phyloP scores from a whole-genome alignment of 2,113 vertebrate species.

The Leptocoma aspasia region DNA sequence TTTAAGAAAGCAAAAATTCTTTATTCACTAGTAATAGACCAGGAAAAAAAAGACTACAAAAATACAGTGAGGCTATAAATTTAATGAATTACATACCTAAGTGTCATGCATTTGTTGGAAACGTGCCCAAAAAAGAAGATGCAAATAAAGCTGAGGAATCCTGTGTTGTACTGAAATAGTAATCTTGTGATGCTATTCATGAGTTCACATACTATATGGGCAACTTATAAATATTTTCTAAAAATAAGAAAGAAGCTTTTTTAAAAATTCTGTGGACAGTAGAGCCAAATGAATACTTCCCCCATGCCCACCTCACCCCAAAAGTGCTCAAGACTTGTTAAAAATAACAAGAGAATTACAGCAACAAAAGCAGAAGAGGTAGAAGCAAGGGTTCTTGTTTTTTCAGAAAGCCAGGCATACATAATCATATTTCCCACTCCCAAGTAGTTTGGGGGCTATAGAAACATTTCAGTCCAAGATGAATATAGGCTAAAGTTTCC shows the following conservation, averaged over 20 bases:
- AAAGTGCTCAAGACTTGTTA: neutral
- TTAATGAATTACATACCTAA: neutral
- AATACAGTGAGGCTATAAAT: neutral
- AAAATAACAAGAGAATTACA: neutral
- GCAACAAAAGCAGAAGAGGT: neutral
- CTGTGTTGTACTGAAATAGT: neutral
- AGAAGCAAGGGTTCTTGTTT: neutral
- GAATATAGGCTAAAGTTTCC: neutral
- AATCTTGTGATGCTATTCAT: neutral
- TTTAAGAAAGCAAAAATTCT: neutral
- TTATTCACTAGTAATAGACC: neutral
- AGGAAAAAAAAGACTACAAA: neutral
- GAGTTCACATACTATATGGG: neutral
- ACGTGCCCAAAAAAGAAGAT: neutral
- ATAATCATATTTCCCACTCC: neutral
- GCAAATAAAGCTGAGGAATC: neutral
- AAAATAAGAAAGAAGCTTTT: neutral
- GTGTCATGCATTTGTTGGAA: neutral
- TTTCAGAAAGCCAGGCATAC: neutral
- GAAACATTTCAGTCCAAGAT: neutral
- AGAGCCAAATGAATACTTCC: neutral
- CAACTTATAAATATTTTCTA: neutral
- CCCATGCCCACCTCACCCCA: neutral
- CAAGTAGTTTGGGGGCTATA: neutral
- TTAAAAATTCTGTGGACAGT: neutral